Base-by-base conservation (phyloP, 2,888 invertebrate genomes). In the Coleophora flavipennella region DNA sequence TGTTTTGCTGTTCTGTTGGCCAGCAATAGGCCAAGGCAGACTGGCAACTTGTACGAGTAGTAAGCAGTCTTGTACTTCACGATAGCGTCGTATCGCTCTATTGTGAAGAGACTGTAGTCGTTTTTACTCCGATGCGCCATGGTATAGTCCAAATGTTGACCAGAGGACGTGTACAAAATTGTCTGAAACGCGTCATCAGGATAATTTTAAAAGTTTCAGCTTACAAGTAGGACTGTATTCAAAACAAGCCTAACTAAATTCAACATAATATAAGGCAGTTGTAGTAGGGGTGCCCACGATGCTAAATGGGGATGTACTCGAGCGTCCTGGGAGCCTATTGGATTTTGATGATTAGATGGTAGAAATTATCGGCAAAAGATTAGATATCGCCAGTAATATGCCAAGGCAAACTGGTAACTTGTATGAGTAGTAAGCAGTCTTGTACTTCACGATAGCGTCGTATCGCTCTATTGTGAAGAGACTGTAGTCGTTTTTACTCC, bases 351-450 rank as follows among this genome's bases (percentile, higher is more conserved):
- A n/a, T n/a, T n/a, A n/a, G n/a, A n/a, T n/a, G n/a, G n/a, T n/a
- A n/a, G n/a, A n/a, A n/a, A n/a, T n/a, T n/a, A n/a, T n/a, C n/a
- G n/a, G n/a, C n/a, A n/a, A n/a, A n/a, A n/a, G n/a, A n/a, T n/a
- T n/a, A n/a, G n/a, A n/a, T n/a, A n/a, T n/a, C n/a, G 92, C 91
- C 76, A 95, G 86, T 61, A 91, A 87, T 90, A 96, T 90, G 3
- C 93, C 94, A 32, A 91, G 60, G 7, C 91, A 89, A 13, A 95
- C 89, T 1, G 97, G 96, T 48, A 95, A 83, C 55, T 92, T 90
- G 68, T 94, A 94, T 0, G 94, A 89, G 67, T 96, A 96, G 68
- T 91, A 93, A 0, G 92, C 89, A 14, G 95, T 93, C 77, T 96
- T 96, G 69, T 93, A 92, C 50, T 91, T 91, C 10, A 92, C 91